Percentiles rank a stretch among this genome's conserved stretches.
Evolutionary conservation across 2,797 vertebrate species (phyloP).

Genomic region (Myotis vivesi): DNA sequence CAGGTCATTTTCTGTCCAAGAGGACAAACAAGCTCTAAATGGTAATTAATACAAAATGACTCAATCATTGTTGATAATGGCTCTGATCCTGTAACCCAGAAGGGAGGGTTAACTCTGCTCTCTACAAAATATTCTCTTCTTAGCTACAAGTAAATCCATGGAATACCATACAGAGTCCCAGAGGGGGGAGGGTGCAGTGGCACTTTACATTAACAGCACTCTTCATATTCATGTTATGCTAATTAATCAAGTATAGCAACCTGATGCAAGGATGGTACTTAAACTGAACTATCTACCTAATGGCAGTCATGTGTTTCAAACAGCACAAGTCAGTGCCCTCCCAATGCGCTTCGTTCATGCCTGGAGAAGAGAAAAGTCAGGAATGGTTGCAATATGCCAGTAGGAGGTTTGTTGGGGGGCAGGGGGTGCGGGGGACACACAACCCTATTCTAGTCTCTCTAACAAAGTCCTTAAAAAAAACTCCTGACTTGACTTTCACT

Average conservation of each 20-base stretch:
- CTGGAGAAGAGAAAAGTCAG: conserved; percentile 60
- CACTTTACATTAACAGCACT: conserved; percentile 52
- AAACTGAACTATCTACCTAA: conserved; percentile 65
- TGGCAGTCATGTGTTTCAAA: conserved; percentile 52
- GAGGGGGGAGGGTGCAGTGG: background rate
- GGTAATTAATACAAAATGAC: conserved; percentile 63
- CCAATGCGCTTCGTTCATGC: conserved; percentile 35
- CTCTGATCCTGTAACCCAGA: conserved; percentile 51
- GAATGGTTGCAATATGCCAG: conserved; percentile 20
- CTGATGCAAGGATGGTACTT: conserved; percentile 59
- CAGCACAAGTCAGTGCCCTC: conserved; percentile 47
- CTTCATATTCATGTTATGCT: conserved; percentile 68
- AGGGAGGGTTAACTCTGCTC: conserved; percentile 38
- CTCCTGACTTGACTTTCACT: conserved; percentile 10
- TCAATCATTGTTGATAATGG: conserved; percentile 53
- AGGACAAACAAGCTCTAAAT: conserved; percentile 56
- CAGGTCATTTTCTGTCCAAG: conserved; percentile 44
- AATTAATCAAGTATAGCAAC: conserved; percentile 66
- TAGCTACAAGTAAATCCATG: background rate
- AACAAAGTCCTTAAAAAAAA: conserved; percentile 17
- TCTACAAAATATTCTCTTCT: conserved; percentile 42
- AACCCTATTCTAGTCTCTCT: conserved; percentile 3
- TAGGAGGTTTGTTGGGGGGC: background rate
- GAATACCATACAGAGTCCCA: background rate
- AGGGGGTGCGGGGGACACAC: rapidly evolving